A percentile compares a stretch with the other conserved stretches of the same genome.
Conservation (phyloP, 2,797 vertebrate species). For the Cheirogaleus major region DNA sequence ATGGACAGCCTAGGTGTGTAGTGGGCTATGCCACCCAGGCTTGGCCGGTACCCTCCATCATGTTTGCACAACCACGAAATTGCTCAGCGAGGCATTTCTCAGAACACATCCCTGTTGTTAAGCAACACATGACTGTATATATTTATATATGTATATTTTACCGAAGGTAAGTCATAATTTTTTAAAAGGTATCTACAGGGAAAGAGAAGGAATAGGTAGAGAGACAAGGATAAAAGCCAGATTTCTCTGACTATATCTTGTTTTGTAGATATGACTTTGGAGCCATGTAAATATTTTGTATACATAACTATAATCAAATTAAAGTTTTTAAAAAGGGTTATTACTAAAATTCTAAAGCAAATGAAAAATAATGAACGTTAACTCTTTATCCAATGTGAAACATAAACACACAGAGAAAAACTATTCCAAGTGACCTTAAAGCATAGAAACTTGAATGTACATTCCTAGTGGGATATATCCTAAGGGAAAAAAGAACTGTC, state of each 20-base stretch:
- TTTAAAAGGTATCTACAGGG: not conserved
- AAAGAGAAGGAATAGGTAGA: not conserved
- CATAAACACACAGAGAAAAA: not conserved
- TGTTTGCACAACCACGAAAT: not conserved
- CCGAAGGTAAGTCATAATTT: not conserved
- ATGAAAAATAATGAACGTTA: not conserved
- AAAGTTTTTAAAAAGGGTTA: not conserved
- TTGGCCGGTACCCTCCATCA: not conserved
- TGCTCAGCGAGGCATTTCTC: not conserved
- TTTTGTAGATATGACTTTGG: not conserved
- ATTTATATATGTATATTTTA: not conserved
- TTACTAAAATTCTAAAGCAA: not conserved
- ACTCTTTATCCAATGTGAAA: not conserved
- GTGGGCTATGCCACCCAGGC: not conserved
- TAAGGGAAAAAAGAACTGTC: not conserved
- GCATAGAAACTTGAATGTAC: not conserved
- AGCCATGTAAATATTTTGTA: not conserved
- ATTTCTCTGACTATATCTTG: not conserved
- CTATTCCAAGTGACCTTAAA: not conserved
- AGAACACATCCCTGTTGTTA: not conserved
- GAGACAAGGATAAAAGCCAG: not conserved
- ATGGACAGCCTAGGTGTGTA: not conserved
- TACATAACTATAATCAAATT: not conserved
- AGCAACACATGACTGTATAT: not conserved
- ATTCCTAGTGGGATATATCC: not conserved